Base-by-base conservation (phyloP, 2,888 invertebrate species). In the Leptopterna dolabrata region DNA sequence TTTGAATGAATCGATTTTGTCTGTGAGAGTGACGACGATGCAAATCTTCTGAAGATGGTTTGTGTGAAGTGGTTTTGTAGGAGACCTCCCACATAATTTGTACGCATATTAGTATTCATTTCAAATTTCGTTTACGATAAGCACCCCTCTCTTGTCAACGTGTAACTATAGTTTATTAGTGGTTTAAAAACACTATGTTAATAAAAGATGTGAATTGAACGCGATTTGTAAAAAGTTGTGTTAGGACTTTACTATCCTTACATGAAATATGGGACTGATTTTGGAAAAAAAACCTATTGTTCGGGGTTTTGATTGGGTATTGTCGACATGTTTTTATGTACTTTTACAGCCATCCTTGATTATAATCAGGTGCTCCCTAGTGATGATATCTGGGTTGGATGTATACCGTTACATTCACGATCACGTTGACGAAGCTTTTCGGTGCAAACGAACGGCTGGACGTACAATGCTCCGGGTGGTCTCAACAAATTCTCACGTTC, bases 21-120 rank as follows among this genome's bases (percentile, higher is more conserved):
- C n/a, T n/a, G n/a, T n/a, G n/a, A n/a, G n/a, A n/a, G n/a, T n/a
- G n/a, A n/a, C n/a, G n/a, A n/a, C n/a, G n/a, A n/a, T n/a, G n/a
- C n/a, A n/a, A n/a, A n/a, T n/a, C n/a, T n/a, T n/a, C n/a, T n/a
- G n/a, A n/a, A n/a, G n/a, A n/a, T n/a, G n/a, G n/a, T n/a, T n/a
- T n/a, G n/a, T n/a, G n/a, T n/a, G n/a, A n/a, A n/a, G n/a, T n/a
- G n/a, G n/a, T n/a, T n/a, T n/a, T n/a, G n/a, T n/a, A n/a, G n/a
- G n/a, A n/a, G n/a, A n/a, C n/a, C n/a, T n/a, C n/a, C n/a, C n/a
- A n/a, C n/a, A n/a, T n/a, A n/a, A n/a, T 76, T 29, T 81, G 30
- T 81, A 81, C n/a, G 30, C 30, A 81, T 81, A 51, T 81, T 55
- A 51, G 55, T 81, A 81, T 81, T 81, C 45, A 78, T 45, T 78